These are phyloP conservation scores for Clavelina lepadiformis DNA, from an alignment of 23 tunicate species.

Conservation along the genomic window DNA sequence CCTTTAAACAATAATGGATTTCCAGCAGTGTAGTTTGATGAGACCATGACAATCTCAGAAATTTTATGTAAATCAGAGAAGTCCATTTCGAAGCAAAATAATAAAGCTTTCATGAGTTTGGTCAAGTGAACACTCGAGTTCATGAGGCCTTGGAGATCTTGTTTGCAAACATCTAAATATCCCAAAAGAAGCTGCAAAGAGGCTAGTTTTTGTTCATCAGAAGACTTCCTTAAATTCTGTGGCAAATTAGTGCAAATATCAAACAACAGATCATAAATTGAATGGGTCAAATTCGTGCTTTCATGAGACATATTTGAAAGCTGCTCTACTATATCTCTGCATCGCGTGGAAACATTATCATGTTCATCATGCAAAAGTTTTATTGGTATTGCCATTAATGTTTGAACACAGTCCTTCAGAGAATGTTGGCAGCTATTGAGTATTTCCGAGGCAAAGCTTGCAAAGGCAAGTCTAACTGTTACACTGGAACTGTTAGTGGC, in stretches of 20 bases:
- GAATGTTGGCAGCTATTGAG: conserved; percentile 14
- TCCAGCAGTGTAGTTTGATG: background rate
- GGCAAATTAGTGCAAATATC: conserved; percentile 38
- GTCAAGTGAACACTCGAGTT: conserved; percentile 30
- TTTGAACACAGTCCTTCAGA: conserved; percentile 10
- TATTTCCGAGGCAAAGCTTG: conserved; percentile 23
- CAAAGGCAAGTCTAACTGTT: conserved; percentile 8
- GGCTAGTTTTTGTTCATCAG: conserved; percentile 39
- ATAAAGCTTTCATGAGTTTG: conserved; percentile 31
- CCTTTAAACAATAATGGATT: background rate
- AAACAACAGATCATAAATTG: conserved; percentile 29
- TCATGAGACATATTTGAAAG: conserved; percentile 6
- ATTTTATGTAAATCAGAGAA: conserved; percentile 13
- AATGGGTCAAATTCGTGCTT: conserved; percentile 2
- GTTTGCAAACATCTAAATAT: conserved; percentile 30
- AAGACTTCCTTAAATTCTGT: conserved; percentile 4
- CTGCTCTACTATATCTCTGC: conserved; percentile 9
- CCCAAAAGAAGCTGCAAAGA: conserved; percentile 40
- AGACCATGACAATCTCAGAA: conserved; percentile 16
- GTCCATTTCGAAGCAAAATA: conserved; percentile 63
- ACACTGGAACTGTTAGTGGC: conserved; percentile 27
- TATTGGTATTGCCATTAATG: conserved; percentile 41
- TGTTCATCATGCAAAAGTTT: conserved; percentile 49
- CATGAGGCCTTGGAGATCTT: conserved; percentile 15
- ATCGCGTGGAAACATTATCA: conserved; percentile 2